Evolutionary conservation across 2,888 invertebrate genomes (phyloP).

Genomic region (Spisula solida): DNA sequence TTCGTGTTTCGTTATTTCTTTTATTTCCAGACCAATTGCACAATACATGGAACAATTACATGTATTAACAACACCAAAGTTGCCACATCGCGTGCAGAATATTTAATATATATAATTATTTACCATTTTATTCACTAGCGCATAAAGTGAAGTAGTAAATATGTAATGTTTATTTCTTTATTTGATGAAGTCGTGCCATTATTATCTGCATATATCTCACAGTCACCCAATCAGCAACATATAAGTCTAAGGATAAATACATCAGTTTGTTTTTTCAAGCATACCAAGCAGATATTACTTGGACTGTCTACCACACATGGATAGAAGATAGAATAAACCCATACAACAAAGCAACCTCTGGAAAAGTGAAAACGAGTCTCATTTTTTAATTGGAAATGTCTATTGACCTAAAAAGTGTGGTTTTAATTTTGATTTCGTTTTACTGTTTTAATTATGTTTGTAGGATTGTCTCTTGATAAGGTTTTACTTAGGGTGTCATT

Average conservation of each 20-base stretch:
- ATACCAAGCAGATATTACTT: too few species aligned
- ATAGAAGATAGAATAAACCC: too few species aligned
- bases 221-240: neutral
- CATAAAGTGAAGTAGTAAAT: slow-evolving; percentile 1
- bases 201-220: neutral
- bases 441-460: too few species aligned
- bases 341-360: too few species aligned
- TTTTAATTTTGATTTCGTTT: too few species aligned
- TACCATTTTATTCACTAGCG: too few species aligned
- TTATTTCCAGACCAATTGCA: neutral
- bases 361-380: neutral
- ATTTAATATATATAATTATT: neutral
- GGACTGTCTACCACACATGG: too few species aligned
- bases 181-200: neutral
- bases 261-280: too few species aligned
- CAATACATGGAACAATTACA: neutral
- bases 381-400: neutral
- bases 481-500: too few species aligned
- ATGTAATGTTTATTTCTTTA: neutral
- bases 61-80: neutral
- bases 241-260: neutral
- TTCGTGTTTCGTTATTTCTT: neutral
- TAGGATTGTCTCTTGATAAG: too few species aligned
- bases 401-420: too few species aligned
- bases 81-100: neutral